phyloP scores from a whole-genome alignment of 2,888 invertebrate species.

The Gymnoscelis rufifasciata region DNA sequence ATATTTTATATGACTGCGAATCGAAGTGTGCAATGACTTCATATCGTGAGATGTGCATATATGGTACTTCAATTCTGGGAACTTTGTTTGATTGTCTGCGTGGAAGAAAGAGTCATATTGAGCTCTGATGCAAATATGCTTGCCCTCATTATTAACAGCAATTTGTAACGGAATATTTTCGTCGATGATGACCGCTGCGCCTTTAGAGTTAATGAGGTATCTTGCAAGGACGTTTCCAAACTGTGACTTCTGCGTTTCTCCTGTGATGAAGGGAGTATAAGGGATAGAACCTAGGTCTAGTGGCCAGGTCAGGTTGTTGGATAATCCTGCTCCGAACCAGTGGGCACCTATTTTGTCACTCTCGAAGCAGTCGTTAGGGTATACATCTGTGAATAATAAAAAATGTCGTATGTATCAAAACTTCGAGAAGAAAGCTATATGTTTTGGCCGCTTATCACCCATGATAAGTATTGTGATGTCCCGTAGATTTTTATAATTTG shows the following conservation, averaged over 20 bases:
- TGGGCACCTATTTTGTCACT: constrained; percentile 81
- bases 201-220: constrained; percentile 91
- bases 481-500: too few relatives aligned
- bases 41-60: constrained; percentile 90
- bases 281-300: constrained; percentile 86
- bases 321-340: constrained; percentile 94
- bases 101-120: constrained; percentile 89
- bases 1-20: constrained; percentile 82
- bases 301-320: constrained; percentile 90
- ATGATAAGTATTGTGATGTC: too few relatives aligned
- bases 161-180: constrained; percentile 88
- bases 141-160: constrained; percentile 83
- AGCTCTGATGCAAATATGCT: constrained; percentile 87
- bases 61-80: constrained; percentile 88
- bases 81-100: constrained; percentile 82
- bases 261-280: constrained; percentile 90
- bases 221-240: constrained; percentile 91
- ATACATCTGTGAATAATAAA: constrained; percentile 72
- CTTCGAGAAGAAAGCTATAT: too few relatives aligned
- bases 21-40: constrained; percentile 85
- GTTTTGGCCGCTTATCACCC: too few relatives aligned
- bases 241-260: constrained; percentile 84
- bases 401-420: too few relatives aligned
- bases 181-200: constrained; percentile 88
- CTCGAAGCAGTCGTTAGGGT: constrained; percentile 92